Conservation (phyloP, 1,140 invertebrate genomes). For the Pinna nobilis region DNA sequence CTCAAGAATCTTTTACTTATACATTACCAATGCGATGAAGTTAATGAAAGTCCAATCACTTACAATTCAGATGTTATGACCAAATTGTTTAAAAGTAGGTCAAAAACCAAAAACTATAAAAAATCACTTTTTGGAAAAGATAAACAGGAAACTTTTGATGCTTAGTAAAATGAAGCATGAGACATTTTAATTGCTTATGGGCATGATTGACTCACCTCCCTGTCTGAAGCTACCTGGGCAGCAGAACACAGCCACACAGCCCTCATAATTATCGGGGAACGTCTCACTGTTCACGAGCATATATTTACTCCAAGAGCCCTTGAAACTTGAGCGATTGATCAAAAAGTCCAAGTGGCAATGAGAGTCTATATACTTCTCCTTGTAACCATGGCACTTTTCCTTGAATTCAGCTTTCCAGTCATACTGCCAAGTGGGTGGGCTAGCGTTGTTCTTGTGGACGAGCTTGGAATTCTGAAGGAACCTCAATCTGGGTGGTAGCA, state of each 20-base stretch:
- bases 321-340: slow-evolving; percentile 56
- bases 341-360: slow-evolving; percentile 76
- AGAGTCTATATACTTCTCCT: slow-evolving; percentile 70
- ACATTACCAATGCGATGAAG: too few species aligned
- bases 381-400: slow-evolving; percentile 28
- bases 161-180: too few species aligned
- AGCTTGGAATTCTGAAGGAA: slow-evolving; percentile 12
- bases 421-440: not conserved
- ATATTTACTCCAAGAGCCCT: slow-evolving; percentile 61
- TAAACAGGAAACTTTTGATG: too few species aligned
- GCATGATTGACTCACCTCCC: slow-evolving; percentile 53
- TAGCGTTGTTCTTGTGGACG: not conserved
- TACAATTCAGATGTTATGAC: too few species aligned
- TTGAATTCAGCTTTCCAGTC: slow-evolving; percentile 41
- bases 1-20: too few species aligned
- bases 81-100: too few species aligned
- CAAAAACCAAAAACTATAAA: too few species aligned
- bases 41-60: too few species aligned
- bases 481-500: not conserved
- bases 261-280: slow-evolving; percentile 71
- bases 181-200: too few species aligned
- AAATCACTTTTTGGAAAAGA: too few species aligned
- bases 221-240: slow-evolving; percentile 67
- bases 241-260: slow-evolving; percentile 75
- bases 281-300: slow-evolving; percentile 51